phyloP scores from a whole-genome alignment of 2,113 vertebrate genomes.

The Vireo altiloquus region DNA sequence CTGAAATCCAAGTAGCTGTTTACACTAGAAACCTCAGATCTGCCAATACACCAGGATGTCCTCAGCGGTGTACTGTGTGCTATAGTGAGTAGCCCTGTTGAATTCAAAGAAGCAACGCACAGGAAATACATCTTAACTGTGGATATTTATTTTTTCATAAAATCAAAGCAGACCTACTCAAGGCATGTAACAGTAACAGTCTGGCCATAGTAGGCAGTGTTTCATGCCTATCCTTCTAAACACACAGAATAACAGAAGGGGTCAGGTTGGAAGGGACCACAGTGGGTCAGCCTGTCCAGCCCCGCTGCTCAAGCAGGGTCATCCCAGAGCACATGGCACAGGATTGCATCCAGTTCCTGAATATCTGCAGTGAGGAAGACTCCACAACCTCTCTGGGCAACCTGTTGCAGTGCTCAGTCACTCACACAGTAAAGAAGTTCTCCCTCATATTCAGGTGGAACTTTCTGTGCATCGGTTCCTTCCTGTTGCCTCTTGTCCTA shows the following conservation, averaged over 20 bases:
- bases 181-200: not conserved
- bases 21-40: not conserved
- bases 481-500: accelerated
- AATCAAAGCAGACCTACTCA: not conserved
- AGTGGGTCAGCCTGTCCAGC: not conserved
- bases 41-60: not conserved
- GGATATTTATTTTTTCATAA: not conserved
- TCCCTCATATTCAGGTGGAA: not conserved
- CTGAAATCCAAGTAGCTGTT: not conserved
- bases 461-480: not conserved
- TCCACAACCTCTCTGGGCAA: not conserved
- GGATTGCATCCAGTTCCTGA: not conserved
- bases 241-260: not conserved
- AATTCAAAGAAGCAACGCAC: not conserved
- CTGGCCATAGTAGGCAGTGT: not conserved
- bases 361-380: not conserved
- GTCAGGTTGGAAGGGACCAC: not conserved
- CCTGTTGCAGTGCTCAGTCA: not conserved
- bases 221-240: not conserved
- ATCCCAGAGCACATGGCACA: not conserved
- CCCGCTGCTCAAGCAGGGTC: not conserved
- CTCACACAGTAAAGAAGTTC: not conserved
- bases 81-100: not conserved
- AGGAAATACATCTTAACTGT: not conserved
- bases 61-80: not conserved